Evolutionary conservation across 2,888 invertebrate species (phyloP).

Genomic region (Disparrhopalites patrizii): DNA sequence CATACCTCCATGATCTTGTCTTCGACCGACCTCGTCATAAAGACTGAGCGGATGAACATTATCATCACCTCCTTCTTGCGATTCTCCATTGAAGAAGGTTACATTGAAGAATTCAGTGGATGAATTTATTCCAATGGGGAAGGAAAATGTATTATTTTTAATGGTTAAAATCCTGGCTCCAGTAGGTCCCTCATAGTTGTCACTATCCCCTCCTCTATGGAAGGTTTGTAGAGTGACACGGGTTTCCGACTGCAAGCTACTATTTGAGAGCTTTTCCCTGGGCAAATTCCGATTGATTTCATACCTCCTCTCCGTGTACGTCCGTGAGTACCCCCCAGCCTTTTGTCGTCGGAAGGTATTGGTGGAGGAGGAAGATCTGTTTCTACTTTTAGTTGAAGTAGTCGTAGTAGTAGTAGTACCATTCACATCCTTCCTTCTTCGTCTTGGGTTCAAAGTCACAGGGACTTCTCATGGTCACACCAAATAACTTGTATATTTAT

Average conservation of each 20-base stretch:
- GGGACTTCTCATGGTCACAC: too few species aligned
- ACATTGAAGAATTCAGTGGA: slow-evolving; percentile 42
- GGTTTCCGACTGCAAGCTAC: slow-evolving; percentile 41
- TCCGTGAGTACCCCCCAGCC: slow-evolving; percentile 42
- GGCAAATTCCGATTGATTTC: slow-evolving; percentile 40
- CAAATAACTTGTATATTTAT: too few species aligned
- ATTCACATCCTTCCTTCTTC: not conserved
- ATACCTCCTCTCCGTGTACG: slow-evolving; percentile 41
- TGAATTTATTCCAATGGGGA: slow-evolving; percentile 34
- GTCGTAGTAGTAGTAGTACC: not conserved
- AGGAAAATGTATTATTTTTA: slow-evolving; percentile 39
- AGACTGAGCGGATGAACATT: slow-evolving; percentile 43
- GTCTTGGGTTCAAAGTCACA: not conserved
- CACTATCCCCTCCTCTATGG: slow-evolving; percentile 28
- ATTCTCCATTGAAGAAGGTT: slow-evolving; percentile 37
- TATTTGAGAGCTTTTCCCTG: slow-evolving; percentile 38
- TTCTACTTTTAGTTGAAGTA: not conserved
- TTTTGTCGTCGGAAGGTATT: slow-evolving; percentile 28
- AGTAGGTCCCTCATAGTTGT: slow-evolving; percentile 24
- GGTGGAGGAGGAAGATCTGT: not conserved
- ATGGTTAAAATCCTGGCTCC: slow-evolving; percentile 36
- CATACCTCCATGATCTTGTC: slow-evolving; percentile 23
- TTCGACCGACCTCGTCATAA: slow-evolving; percentile 9
- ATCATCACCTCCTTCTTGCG: slow-evolving; percentile 41
- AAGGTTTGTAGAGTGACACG: slow-evolving; percentile 37